Conservation (phyloP, 2,113 vertebrate species). For the Neotragus moschatus region DNA sequence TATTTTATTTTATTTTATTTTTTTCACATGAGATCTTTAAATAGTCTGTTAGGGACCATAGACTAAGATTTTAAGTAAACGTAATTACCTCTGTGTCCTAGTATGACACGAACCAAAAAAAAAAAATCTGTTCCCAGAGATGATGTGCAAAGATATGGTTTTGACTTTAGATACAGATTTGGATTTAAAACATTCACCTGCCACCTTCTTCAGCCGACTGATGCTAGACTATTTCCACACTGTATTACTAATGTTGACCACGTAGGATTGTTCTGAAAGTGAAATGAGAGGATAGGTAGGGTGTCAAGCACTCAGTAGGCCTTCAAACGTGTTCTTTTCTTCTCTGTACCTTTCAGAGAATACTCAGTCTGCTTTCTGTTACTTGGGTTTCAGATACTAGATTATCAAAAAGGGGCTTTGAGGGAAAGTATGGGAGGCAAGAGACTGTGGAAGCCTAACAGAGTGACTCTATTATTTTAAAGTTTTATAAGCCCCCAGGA, state of each 20-base stretch:
- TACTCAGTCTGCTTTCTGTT: background rate
- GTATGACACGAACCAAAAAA: background rate
- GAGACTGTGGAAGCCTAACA: background rate
- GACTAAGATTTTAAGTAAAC: background rate
- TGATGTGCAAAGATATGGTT: background rate
- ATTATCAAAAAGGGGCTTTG: background rate
- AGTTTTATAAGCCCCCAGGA: background rate
- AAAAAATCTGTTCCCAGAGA: background rate
- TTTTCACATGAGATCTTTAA: background rate
- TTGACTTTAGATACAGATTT: background rate
- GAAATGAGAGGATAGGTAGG: background rate
- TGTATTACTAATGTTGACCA: background rate
- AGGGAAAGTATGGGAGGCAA: background rate
- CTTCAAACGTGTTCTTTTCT: background rate
- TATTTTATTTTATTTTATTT: too few relatives aligned
- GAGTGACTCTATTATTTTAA: background rate
- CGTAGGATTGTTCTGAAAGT: background rate
- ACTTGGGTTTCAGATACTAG: background rate
- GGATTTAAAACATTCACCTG: background rate
- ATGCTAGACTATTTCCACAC: background rate
- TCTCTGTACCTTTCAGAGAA: background rate
- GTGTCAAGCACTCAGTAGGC: background rate
- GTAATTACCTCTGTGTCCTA: background rate
- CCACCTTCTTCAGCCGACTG: background rate
- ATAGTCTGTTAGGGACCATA: background rate